A percentile compares a stretch with the other conserved stretches of the same genome.
Evolutionary conservation across 2,113 vertebrate genomes (phyloP).

Genomic region (Apistogramma diplotaenia): DNA sequence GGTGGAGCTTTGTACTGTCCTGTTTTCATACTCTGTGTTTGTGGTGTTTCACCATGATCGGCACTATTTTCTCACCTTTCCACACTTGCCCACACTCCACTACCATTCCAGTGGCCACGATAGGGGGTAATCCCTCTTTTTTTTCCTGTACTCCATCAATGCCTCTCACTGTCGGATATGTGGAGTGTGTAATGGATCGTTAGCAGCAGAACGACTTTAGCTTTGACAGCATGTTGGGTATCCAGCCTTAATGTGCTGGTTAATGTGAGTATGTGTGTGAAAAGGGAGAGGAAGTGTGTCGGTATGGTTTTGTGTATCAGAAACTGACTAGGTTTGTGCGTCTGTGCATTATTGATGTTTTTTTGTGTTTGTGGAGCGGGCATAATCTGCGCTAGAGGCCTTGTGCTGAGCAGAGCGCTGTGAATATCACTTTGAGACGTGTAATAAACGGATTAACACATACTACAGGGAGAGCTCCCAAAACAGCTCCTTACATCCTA

Average conservation of each 20-base stretch:
- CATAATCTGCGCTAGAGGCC: slow-evolving; percentile 68
- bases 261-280: slow-evolving; percentile 30
- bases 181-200: slow-evolving; percentile 62
- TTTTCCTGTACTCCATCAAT: slow-evolving; percentile 44
- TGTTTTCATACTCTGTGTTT: slow-evolving; percentile 6
- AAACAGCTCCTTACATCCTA: slow-evolving; percentile 46
- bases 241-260: slow-evolving; percentile 46
- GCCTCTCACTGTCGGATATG: slow-evolving; percentile 36
- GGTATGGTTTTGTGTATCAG: slow-evolving; percentile 9
- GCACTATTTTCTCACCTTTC: slow-evolving; percentile 4
- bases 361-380: slow-evolving; percentile 34
- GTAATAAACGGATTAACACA: slow-evolving; percentile 71
- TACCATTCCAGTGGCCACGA: slow-evolving; percentile 13
- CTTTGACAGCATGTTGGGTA: slow-evolving; percentile 49
- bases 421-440: slow-evolving; percentile 63
- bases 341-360: slow-evolving; percentile 25
- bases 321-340: slow-evolving; percentile 16
- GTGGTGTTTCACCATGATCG: slow-evolving; percentile 17
- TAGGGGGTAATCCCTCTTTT: slow-evolving; percentile 47
- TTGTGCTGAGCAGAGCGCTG: slow-evolving; percentile 52
- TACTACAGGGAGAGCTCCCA: slow-evolving; percentile 45
- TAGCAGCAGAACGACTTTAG: slow-evolving; percentile 59
- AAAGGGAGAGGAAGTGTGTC: slow-evolving; percentile 14
- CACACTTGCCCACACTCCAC: not conserved
- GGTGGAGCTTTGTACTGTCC: not conserved